Evolutionary conservation across 2,797 vertebrate genomes (phyloP).

Genomic region (Chloroceryle inda): DNA sequence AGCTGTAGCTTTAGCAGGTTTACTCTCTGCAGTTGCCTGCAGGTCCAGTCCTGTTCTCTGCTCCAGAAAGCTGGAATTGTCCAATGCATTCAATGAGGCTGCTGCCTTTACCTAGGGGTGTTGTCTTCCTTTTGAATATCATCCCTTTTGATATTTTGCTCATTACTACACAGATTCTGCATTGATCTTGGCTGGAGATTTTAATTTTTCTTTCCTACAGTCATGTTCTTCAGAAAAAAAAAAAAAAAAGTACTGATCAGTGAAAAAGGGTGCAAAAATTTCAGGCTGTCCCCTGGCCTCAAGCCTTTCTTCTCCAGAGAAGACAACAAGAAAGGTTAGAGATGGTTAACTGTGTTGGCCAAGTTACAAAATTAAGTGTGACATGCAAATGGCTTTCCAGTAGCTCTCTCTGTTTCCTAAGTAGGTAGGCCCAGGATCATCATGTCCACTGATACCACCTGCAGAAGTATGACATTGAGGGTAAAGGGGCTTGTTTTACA

Average conservation of each 20-base stretch:
- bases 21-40: not conserved
- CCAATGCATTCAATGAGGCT: not conserved
- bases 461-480: not conserved
- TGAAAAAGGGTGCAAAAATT: not conserved
- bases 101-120: not conserved
- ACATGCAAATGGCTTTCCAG: not conserved
- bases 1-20: not conserved
- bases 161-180: not conserved
- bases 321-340: not conserved
- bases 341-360: not conserved
- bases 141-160: not conserved
- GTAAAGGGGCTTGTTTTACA: not conserved
- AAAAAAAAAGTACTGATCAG: not conserved
- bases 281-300: not conserved
- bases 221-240: not conserved
- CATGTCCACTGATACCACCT: not conserved
- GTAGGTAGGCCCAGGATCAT: not conserved
- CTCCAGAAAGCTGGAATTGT: not conserved
- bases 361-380: not conserved
- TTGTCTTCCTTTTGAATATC: not conserved
- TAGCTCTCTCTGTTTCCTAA: not conserved
- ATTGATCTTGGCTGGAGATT: not conserved
- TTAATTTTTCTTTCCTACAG: not conserved
- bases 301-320: conserved; percentile 7
- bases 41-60: not conserved